Evolutionary conservation across 2,888 invertebrate genomes (phyloP), one percentile per base, ranked within the genome.

Genomic region (Gnatocerus cornutus): DNA sequence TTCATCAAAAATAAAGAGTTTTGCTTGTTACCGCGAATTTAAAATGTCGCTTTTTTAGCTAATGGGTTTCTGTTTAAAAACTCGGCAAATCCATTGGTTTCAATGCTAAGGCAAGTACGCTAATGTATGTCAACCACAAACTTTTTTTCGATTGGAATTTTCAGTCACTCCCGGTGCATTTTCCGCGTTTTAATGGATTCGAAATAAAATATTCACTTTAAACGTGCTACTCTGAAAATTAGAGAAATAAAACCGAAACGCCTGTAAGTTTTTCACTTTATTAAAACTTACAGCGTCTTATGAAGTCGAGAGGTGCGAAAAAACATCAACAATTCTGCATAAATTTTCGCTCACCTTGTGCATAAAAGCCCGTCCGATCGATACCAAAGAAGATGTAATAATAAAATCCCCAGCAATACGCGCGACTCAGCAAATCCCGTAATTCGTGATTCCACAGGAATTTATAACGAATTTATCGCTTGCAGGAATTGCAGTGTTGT

Each of bases 271-370:
- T 27, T 37, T 29, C 33, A 61, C 41, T 62, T 62, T 62, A 62
- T 62, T 62, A 62, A 62, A 62, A 62, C 62, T 62, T 62, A 62
- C 62, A 52, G 37, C 62, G 45, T 59, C 59, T 59, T 52, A 62
- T 52, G 29, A 52, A 50, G 50, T 62, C 48, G 59, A 30, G 27
- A 14, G 30, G 29, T 8, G 27, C 27, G 27, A 37, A 39, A 62
- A 62, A 62, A 62, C 37, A 48, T 48, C 48, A 61, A 61, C 62
- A 62, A 46, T 67, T 52, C 43, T 58, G 59, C 41, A 66, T 66
- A 66, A 39, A 66, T 67, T 59, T 43, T 46, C 41, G 29, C 21
- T 56, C 48, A 48, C 50, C 58, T 43, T 58, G 14, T 30, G 14
- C 48, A 13, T 16, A 45, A 14, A n/a, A 50, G 16, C 27, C 6